Percentiles rank a stretch among this genome's conserved stretches.
phyloP scores from a whole-genome alignment of 2,888 invertebrate species.

The Flexamia atlantica region DNA sequence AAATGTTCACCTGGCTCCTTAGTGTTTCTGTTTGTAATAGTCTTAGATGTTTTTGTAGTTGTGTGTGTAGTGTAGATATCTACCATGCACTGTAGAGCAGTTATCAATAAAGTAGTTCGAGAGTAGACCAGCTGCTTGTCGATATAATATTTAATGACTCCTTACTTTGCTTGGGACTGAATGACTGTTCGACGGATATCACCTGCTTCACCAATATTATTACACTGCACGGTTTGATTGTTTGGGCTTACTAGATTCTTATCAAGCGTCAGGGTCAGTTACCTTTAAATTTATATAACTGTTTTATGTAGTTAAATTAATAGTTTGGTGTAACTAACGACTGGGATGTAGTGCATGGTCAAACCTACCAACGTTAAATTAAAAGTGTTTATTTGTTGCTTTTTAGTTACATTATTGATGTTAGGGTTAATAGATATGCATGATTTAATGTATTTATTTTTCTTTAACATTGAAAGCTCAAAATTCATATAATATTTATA shows the following conservation, averaged over 20 bases:
- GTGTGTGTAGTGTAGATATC: constrained; percentile 70
- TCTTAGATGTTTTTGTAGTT: constrained; percentile 71
- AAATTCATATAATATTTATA: not conserved
- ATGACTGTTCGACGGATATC: constrained; percentile 53
- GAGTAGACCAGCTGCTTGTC: constrained; percentile 77
- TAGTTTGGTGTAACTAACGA: constrained; percentile 50
- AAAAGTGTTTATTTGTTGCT: constrained; percentile 49
- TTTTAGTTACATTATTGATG: constrained; percentile 54
- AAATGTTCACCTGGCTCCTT: constrained; percentile 61
- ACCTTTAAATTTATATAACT: constrained; percentile 55
- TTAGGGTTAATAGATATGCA: constrained; percentile 55
- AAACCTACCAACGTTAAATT: constrained; percentile 18
- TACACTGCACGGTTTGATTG: constrained; percentile 64
- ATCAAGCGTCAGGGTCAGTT: constrained; percentile 48
- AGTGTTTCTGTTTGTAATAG: constrained; percentile 68
- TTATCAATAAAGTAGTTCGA: constrained; percentile 78
- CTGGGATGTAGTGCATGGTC: constrained; percentile 53
- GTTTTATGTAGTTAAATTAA: constrained; percentile 36
- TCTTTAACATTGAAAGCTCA: not conserved
- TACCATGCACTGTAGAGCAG: constrained; percentile 77
- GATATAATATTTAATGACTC: constrained; percentile 63
- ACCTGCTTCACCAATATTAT: constrained; percentile 62
- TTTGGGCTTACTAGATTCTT: constrained; percentile 64
- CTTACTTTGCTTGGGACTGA: constrained; percentile 59
- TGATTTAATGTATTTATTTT: constrained; percentile 42